Conservation (phyloP, 2,113 vertebrate species). For the Chloropsis cyanopogon region DNA sequence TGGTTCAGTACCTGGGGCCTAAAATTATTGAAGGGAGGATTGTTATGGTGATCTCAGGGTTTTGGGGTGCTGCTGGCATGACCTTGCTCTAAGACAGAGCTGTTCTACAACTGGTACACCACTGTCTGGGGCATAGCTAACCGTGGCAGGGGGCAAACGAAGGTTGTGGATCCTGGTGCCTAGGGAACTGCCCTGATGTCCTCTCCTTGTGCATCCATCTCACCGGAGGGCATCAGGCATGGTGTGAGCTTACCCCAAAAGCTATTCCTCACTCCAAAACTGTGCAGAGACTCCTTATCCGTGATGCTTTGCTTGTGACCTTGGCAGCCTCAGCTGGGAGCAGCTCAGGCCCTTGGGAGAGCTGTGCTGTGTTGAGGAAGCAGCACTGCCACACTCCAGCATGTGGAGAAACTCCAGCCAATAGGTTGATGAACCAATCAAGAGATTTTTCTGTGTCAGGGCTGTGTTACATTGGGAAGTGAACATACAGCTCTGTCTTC, state of each 20-base stretch:
- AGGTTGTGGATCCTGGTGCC: not conserved
- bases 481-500: not conserved
- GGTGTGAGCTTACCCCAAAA: not conserved
- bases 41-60: not conserved
- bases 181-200: not conserved
- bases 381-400: not conserved
- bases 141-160: not conserved
- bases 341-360: not conserved
- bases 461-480: not conserved
- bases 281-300: not conserved
- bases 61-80: not conserved
- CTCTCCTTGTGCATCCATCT: not conserved
- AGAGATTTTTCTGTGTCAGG: not conserved
- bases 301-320: fast-evolving
- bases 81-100: not conserved
- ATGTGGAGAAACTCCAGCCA: not conserved
- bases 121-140: not conserved
- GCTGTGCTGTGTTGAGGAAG: not conserved
- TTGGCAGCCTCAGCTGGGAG: not conserved
- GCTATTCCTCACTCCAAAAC: not conserved
- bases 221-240: fast-evolving
- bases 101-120: not conserved
- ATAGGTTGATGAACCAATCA: not conserved
- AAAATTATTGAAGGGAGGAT: not conserved
- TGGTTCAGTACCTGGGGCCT: not conserved